phyloP scores from a whole-genome alignment of 2,888 invertebrate genomes.

The Cryptocephalus moraei region DNA sequence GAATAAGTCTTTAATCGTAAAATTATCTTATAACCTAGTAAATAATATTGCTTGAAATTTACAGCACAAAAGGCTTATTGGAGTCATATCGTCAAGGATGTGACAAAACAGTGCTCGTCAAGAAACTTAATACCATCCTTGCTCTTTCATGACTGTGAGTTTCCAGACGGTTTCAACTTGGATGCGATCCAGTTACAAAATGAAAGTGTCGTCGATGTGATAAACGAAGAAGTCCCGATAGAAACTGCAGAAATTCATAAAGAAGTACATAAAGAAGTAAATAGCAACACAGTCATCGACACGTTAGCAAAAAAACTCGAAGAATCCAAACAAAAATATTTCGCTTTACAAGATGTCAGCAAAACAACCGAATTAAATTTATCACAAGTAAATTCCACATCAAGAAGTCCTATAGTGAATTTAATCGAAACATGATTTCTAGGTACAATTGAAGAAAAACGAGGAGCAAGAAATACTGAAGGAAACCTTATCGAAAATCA shows the following conservation, averaged over 20 bases:
- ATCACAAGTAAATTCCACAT: constrained; percentile 12
- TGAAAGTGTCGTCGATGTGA: constrained; percentile 6
- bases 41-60: constrained; percentile 9
- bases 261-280: constrained; percentile 1
- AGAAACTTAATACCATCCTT: constrained; percentile 31
- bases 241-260: constrained; percentile 4
- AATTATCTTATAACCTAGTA: neutral
- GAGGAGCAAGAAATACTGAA: constrained; percentile 38
- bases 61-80: constrained; percentile 33
- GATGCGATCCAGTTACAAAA: constrained; percentile 5
- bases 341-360: constrained; percentile 19
- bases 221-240: constrained; percentile 5
- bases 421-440: constrained; percentile 1
- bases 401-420: neutral
- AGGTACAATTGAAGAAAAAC: constrained; percentile 18
- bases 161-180: constrained; percentile 8
- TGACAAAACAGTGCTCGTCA: constrained; percentile 31
- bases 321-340: constrained; percentile 26
- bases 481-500: constrained; percentile 36
- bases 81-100: constrained; percentile 28
- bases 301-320: constrained; percentile 33
- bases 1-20: no score
- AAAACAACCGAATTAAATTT: constrained; percentile 16
- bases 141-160: constrained; percentile 15
- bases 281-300: constrained; percentile 15